Evolutionary conservation across 2,113 vertebrate species (phyloP).

Genomic region (Gopherus flavomarginatus): DNA sequence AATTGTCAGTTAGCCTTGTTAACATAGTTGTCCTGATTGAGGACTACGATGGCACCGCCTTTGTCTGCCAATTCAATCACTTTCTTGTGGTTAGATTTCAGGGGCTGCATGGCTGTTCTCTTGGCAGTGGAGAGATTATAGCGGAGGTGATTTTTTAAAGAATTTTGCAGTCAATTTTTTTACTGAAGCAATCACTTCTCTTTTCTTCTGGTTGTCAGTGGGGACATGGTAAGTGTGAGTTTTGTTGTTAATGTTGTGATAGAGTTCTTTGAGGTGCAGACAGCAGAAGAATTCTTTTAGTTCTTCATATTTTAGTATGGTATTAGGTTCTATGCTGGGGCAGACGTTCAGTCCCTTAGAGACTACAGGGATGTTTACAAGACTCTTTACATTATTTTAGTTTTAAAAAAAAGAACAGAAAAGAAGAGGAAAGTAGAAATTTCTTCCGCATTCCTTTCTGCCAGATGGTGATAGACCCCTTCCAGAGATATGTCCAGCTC

Average conservation of each 20-base stretch:
- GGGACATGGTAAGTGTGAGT: not conserved
- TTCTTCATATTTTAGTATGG: not conserved
- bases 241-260: not conserved
- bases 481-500: too few species aligned
- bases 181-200: not conserved
- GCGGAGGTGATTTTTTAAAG: not conserved
- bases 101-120: not conserved
- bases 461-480: too few species aligned
- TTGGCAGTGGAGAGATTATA: not conserved
- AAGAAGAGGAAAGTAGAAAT: too few species aligned
- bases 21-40: not conserved
- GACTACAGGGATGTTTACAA: not conserved
- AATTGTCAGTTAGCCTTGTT: not conserved
- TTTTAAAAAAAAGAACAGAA: too few species aligned
- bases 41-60: not conserved
- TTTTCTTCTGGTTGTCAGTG: not conserved
- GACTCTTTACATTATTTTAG: too few species aligned
- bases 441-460: too few species aligned
- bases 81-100: not conserved
- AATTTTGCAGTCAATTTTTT: not conserved
- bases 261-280: not conserved
- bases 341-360: too few species aligned
- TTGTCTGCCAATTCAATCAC: not conserved
- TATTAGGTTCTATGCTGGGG: not conserved
- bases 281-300: not conserved